Evolutionary conservation across 2,113 vertebrate species (phyloP).

Genomic region (Gallinago media): DNA sequence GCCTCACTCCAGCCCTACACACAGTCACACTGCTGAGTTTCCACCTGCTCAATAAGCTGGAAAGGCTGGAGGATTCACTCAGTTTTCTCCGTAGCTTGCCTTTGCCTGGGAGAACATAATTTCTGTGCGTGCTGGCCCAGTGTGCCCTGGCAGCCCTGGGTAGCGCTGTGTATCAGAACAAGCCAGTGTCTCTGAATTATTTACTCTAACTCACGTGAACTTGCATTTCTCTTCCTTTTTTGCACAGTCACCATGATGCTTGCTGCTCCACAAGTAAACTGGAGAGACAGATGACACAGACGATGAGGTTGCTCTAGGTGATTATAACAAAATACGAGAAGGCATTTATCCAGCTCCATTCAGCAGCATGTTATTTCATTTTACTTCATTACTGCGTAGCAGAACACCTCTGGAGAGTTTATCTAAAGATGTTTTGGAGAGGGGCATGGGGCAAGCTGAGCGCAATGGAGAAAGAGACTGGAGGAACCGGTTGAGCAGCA

Average conservation of each 20-base stretch:
- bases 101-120: background rate
- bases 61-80: background rate
- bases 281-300: background rate
- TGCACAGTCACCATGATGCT: background rate
- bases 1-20: background rate
- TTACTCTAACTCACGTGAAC: constrained; percentile 52
- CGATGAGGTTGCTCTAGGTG: background rate
- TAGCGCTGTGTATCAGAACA: background rate
- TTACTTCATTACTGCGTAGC: background rate
- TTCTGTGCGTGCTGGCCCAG: background rate
- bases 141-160: background rate
- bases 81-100: background rate
- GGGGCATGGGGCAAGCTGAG: background rate
- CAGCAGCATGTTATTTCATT: background rate
- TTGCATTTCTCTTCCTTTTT: background rate
- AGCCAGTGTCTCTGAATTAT: constrained; percentile 43
- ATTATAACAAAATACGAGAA: background rate
- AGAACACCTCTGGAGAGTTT: background rate
- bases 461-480: background rate
- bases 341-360: background rate
- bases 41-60: background rate
- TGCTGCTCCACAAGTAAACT: background rate
- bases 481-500: background rate
- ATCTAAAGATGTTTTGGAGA: background rate
- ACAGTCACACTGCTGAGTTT: background rate